Evolutionary conservation across 2,888 invertebrate genomes (phyloP), one percentile per base, ranked within the genome.

Genomic region (Hyppa rectilinea): DNA sequence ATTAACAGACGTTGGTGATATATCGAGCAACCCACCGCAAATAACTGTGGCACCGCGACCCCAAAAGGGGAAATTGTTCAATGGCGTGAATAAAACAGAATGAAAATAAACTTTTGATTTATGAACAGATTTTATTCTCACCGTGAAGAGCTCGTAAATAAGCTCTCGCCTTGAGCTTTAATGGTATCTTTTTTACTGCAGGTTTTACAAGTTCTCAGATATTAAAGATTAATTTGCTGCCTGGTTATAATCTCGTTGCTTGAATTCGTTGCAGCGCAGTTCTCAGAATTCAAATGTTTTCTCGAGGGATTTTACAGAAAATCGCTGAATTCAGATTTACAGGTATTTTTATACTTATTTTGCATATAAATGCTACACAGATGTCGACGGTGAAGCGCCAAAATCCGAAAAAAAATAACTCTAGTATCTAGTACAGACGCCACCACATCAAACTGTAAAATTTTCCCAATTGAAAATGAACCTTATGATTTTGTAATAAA

Each of bases 51-150:
- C 55, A 50, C 66, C 65, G 50, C 60, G 68, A 80, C 72, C 71
- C 71, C 49, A 72, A 74, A 78, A 77, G 80, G 47, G 36, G 52
- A 82, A 67, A 52, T 43, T 31, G 80, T 75, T 82, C 80, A 87
- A 85, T 85, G 82, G 75, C 68, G 80, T 71, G 80, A 77, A 85
- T n/a, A 84, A 78, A 80, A 56, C 62, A 59, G 49, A 76, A 67
- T 66, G 66, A 82, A 83, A 85, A 86, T 83, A 87, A 83, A 84
- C 77, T 82, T 58, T 63, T 79, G 80, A 86, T 87, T 85, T 84
- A 85, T 87, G 83, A 70, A 81, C 63, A 62, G 52, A 68, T 68
- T 81, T 83, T 85, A 80, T 71, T 75, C 59, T 50, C 56, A 65
- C 70, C 56, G 81, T 78, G 71, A 80, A 84, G 73, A 60, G 23